phyloP scores from a whole-genome alignment of 2,888 invertebrate genomes.

The Diplolepis rosae region DNA sequence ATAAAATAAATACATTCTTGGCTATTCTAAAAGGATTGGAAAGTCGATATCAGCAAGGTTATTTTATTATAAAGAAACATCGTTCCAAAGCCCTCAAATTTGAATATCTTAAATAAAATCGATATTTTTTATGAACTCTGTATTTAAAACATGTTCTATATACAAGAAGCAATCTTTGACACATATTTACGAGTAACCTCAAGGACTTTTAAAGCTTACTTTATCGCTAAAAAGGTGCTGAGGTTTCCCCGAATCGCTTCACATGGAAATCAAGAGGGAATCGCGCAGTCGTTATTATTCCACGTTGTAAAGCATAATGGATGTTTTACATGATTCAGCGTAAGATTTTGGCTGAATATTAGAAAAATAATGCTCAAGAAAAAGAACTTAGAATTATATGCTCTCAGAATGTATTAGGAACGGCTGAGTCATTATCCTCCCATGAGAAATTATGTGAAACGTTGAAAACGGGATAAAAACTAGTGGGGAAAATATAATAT shows the following conservation, averaged over 20 bases:
- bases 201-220: background rate
- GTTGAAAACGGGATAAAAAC: background rate
- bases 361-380: background rate
- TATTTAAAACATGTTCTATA: no score
- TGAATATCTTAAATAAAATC: no score
- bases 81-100: no score
- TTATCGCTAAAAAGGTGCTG: no score
- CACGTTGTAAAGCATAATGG: background rate
- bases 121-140: no score
- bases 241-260: background rate
- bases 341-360: background rate
- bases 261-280: background rate
- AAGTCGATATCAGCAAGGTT: no score
- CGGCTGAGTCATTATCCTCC: background rate
- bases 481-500: background rate
- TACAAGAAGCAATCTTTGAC: no score
- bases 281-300: background rate
- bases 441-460: background rate
- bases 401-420: constrained; percentile 1
- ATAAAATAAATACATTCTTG: no score
- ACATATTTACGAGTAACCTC: background rate
- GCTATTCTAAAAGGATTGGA: no score
- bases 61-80: no score
- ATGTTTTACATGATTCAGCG: background rate
- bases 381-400: background rate